Evolutionary conservation across 2,888 invertebrate species (phyloP).

Genomic region (Andrena trimmerana): DNA sequence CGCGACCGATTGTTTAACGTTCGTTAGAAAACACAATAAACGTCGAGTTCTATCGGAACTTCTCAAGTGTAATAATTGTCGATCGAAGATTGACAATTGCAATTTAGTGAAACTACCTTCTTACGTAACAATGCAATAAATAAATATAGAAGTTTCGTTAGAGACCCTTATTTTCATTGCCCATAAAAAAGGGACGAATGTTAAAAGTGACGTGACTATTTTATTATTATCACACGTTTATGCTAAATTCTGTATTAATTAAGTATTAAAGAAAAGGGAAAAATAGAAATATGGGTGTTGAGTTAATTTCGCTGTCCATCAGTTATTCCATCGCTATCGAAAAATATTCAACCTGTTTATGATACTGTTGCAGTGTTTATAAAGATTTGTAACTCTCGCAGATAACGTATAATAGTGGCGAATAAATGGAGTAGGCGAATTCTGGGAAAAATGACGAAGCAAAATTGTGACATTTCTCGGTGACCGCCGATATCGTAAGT

Average conservation of each 20-base stretch:
- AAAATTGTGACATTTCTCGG: conserved; percentile 1
- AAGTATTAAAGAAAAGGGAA: neutral
- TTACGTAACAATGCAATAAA: too few relatives aligned
- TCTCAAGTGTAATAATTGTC: conserved; percentile 19
- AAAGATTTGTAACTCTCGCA: neutral
- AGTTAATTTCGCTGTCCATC: neutral
- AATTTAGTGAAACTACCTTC: too few relatives aligned
- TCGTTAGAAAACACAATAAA: conserved; percentile 11
- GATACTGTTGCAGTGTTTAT: conserved; percentile 5
- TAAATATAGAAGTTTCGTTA: neutral
- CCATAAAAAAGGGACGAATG: too few relatives aligned
- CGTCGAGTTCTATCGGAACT: neutral
- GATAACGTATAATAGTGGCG: conserved; percentile 5
- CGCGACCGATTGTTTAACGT: conserved; percentile 36
- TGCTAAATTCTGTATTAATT: neutral
- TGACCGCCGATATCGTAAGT: neutral
- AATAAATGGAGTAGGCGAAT: neutral
- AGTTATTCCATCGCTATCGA: conserved; percentile 11
- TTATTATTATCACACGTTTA: too few relatives aligned
- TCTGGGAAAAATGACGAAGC: conserved; percentile 1
- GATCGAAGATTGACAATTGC: conserved; percentile 16
- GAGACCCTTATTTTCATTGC: too few relatives aligned
- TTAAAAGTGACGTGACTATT: neutral
- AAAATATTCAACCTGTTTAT: conserved; percentile 18
- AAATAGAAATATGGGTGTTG: neutral